Percentiles rank a stretch among this genome's conserved stretches.
phyloP scores from a whole-genome alignment of 2,888 invertebrate genomes.

The Amphipoea oculea region DNA sequence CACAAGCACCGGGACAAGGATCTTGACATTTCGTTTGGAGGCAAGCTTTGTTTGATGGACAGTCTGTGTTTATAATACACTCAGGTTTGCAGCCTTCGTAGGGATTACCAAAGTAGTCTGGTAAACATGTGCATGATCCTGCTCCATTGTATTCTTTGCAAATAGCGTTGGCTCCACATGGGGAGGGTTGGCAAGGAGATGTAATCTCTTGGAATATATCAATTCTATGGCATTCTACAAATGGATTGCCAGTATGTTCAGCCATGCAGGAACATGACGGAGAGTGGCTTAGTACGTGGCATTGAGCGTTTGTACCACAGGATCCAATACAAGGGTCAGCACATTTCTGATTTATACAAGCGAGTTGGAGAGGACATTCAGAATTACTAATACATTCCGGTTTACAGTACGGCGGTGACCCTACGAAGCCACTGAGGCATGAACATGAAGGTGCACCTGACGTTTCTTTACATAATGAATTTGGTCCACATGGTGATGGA shows the following conservation, averaged over 20 bases:
- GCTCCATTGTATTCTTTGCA: slow-evolving; percentile 91
- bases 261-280: slow-evolving; percentile 92
- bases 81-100: slow-evolving; percentile 94
- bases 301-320: slow-evolving; percentile 94
- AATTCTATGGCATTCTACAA: slow-evolving; percentile 90
- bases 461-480: slow-evolving; percentile 92
- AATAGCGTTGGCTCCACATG: slow-evolving; percentile 92
- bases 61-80: slow-evolving; percentile 93
- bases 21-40: slow-evolving; percentile 93
- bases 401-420: slow-evolving; percentile 94
- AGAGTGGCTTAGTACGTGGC: slow-evolving; percentile 94
- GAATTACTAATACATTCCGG: slow-evolving; percentile 95
- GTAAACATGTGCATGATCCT: slow-evolving; percentile 93
- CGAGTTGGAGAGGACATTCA: slow-evolving; percentile 92
- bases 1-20: slow-evolving; percentile 95
- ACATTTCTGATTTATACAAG: slow-evolving; percentile 95
- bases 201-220: slow-evolving; percentile 82
- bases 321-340: slow-evolving; percentile 93
- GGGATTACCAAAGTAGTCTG: slow-evolving; percentile 94
- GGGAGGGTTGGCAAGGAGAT: slow-evolving; percentile 91
- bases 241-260: slow-evolving; percentile 94
- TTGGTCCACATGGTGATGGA: slow-evolving; percentile 95
- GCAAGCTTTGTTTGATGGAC: slow-evolving; percentile 93
- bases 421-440: slow-evolving; percentile 92
- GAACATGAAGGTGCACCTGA: slow-evolving; percentile 94